Base-by-base conservation (phyloP, 2,888 invertebrate species). In the Holacanthella duospinosa region DNA sequence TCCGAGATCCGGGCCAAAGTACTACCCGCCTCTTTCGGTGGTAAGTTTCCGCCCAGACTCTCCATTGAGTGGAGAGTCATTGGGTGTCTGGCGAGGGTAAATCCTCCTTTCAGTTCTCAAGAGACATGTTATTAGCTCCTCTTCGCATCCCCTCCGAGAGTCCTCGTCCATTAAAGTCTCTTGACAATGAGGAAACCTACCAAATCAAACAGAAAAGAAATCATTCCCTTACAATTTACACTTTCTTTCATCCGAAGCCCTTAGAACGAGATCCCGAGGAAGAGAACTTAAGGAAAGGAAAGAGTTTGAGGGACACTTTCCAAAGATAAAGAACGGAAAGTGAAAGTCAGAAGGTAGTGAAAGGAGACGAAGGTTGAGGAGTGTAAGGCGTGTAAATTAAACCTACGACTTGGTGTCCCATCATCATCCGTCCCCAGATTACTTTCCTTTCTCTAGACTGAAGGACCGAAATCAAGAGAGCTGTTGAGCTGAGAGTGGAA, bases 71-170 rank as follows among this genome's bases (percentile, higher is more conserved):
- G 43, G 66, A 69, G 69, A 68, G 63, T 61, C 61, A 67, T 72
- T 70, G 72, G 70, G 66, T 68, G 67, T 64, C 64, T 63, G 65
- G 64, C 65, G 61, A 64, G 66, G 65, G 65, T 67, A 68, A 71
- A 69, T 68, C 70, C 69, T 70, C 72, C 72, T 72, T 67, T 69
- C 69, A 69, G 68, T 65, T 71, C 70, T 72, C 70, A 67, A 72
- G 70, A 72, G 70, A 70, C 66, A 68, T 72, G 72, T 72, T 72
- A 72, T 72, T 72, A 71, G 72, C 71, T 70, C 66, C 70, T 72
- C 69, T 71, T 66, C 68, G 69, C 72, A 68, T 68, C 66, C 69
- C 71, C 68, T 68, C 70, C 62, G 67, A 68, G 66, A 65, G 66
- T 65, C 68, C 72, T 72, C 71, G 69, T 71, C 70, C 72, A 70